Base-by-base conservation (phyloP, 2,113 vertebrate genomes). In the Solea senegalensis region DNA sequence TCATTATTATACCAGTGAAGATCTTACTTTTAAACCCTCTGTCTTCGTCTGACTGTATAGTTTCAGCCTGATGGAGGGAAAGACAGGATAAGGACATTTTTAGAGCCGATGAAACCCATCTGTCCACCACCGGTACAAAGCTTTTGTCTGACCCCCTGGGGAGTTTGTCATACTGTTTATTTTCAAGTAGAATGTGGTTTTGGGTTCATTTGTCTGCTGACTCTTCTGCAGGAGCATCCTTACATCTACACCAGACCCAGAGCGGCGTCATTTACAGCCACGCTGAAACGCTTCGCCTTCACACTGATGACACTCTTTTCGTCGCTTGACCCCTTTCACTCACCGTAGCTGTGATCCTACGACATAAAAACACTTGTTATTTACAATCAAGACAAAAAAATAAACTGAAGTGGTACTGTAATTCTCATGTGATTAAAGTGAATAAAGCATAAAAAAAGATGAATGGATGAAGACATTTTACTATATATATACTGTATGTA, bases 11-110 rank as follows among this genome's bases (percentile, higher is more conserved):
- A 34, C 34, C 0, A 34, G 34, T 34, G 34, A 34, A 34, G 34
- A 21, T 21, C 21, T 21, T 21, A 21, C 21, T 21, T 21, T 21
- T 21, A 21, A 21, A 21, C 21, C 21, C 21, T 21, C n/a, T 26
- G n/a, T 9, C 15, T 11, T 0, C 44, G n/a, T 56, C 28, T 34
- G 34, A 34, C 13, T 68, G 4, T 49, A n/a, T 1, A 92, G 90
- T 88, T 93, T 53, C 90, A 93, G 69, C 88, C 90, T 7, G 77
- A 70, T 10, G 88, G 82, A 49, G 8, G 49, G 5, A 93, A 92
- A 58, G 74, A 70, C 27, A 52, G 21, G 46, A 69, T 91, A 8
- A 4, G 75, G 3, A 83, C 34, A 2, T 72, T 91, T 13, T 72
- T 82, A 13, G 74, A 93, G 5, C 80, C 88, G 3, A 1, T 89